phyloP scores from a whole-genome alignment of 1,140 invertebrate genomes.

The Hypsibius dujardini region DNA sequence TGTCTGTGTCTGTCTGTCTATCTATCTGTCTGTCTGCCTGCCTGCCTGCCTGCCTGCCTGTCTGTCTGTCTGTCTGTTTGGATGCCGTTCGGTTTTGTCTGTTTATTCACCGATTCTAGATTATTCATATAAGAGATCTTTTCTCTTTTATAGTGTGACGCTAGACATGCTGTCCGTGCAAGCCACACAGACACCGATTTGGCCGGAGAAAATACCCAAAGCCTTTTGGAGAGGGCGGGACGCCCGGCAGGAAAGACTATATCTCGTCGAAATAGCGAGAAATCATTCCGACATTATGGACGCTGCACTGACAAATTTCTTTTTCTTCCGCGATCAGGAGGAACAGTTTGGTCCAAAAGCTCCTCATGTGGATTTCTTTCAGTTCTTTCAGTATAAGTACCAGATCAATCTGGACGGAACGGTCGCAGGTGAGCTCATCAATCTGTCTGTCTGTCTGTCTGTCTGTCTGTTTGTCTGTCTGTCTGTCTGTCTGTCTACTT shows the following conservation, averaged over 20 bases:
- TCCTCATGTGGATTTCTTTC: conserved; percentile 58
- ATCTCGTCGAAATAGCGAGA: conserved; percentile 59
- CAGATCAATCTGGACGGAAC: conserved; percentile 85
- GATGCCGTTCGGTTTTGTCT: conserved; percentile 18
- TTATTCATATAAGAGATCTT: too few species aligned
- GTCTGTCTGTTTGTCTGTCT: too few species aligned
- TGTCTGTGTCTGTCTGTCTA: too few species aligned
- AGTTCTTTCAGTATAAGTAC: conserved; percentile 65
- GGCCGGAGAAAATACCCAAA: conserved; percentile 54
- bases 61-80: too few species aligned
- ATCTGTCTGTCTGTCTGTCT: neutral
- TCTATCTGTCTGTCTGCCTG: too few species aligned
- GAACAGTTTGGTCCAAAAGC: conserved; percentile 63
- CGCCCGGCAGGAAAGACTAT: conserved; percentile 58
- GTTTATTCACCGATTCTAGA: too few species aligned
- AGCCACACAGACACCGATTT: conserved; percentile 49
- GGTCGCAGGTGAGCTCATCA: conserved; percentile 44
- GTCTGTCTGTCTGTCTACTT: too few species aligned
- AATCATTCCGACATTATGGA: conserved; percentile 64
- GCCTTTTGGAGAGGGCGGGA: conserved; percentile 83
- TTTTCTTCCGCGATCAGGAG: conserved; percentile 75
- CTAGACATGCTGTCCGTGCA: conserved; percentile 76
- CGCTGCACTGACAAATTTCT: conserved; percentile 83
- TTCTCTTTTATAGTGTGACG: conserved; percentile 54
- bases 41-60: conserved; percentile 16